Conservation (phyloP, 2,888 invertebrate genomes). For the Seladonia tumulorum region DNA sequence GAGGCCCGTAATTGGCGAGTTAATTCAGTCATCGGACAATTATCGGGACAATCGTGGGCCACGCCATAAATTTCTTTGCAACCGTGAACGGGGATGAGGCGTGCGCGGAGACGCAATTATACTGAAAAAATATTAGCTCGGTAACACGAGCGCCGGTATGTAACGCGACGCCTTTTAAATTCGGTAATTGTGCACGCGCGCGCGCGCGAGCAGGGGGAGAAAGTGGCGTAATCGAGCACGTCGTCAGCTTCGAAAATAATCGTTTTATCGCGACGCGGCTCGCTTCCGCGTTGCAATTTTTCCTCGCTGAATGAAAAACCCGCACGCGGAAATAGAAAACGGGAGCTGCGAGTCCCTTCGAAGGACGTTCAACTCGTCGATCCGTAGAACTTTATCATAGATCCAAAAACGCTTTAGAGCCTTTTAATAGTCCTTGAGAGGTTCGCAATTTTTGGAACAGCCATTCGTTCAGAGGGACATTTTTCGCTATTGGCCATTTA, state of each 20-base stretch:
- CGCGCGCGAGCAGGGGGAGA: neutral
- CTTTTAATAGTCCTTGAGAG: too few species aligned
- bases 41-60: constrained; percentile 39
- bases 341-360: too few species aligned
- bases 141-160: constrained; percentile 64
- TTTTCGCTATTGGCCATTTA: too few species aligned
- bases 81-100: neutral
- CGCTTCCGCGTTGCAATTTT: neutral
- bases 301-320: neutral
- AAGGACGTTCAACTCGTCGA: neutral
- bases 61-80: constrained; percentile 56
- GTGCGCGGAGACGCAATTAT: constrained; percentile 63
- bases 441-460: too few species aligned
- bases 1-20: constrained; percentile 30
- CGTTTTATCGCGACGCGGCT: neutral
- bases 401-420: too few species aligned
- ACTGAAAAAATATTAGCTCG: constrained; percentile 71
- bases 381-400: neutral
- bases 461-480: too few species aligned
- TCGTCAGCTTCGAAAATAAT: constrained; percentile 67
- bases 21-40: constrained; percentile 47
- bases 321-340: neutral
- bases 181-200: constrained; percentile 67
- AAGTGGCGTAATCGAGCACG: constrained; percentile 43
- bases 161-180: constrained; percentile 73